These are phyloP conservation scores for Chloroceryle inda DNA, from an alignment of 2,797 vertebrate genomes.

Conservation along the genomic window DNA sequence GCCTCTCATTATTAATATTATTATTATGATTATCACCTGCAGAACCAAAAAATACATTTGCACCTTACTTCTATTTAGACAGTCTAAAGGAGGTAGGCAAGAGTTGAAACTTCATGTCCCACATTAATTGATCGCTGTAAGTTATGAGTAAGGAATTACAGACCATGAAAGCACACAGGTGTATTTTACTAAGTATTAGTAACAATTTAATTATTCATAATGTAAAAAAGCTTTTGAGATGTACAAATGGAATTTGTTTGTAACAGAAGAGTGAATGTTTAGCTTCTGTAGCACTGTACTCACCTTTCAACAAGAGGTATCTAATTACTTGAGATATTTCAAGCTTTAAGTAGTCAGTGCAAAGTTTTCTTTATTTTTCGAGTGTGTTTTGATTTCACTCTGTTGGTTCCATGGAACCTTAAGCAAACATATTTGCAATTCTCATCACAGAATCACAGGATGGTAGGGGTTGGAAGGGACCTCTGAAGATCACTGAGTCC, in stretches of 20 bases:
- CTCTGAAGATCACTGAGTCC: no score
- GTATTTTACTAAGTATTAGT: background rate
- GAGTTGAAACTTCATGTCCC: background rate
- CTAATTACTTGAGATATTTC: background rate
- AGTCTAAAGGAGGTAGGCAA: background rate
- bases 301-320: background rate
- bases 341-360: background rate
- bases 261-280: background rate
- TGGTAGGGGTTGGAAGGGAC: no score
- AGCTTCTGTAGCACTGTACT: background rate
- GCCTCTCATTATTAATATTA: background rate
- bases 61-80: background rate
- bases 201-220: background rate
- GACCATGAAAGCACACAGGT: background rate
- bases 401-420: background rate
- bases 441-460: no score
- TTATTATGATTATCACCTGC: background rate
- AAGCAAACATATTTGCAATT: background rate
- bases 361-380: background rate
- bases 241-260: background rate
- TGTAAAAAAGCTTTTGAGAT: background rate
- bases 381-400: background rate
- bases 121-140: background rate
- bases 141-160: background rate
- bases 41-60: background rate